A percentile compares a stretch with the other conserved stretches of the same genome.
Conservation (phyloP, 2,113 vertebrate species). For the Felis chaus region DNA sequence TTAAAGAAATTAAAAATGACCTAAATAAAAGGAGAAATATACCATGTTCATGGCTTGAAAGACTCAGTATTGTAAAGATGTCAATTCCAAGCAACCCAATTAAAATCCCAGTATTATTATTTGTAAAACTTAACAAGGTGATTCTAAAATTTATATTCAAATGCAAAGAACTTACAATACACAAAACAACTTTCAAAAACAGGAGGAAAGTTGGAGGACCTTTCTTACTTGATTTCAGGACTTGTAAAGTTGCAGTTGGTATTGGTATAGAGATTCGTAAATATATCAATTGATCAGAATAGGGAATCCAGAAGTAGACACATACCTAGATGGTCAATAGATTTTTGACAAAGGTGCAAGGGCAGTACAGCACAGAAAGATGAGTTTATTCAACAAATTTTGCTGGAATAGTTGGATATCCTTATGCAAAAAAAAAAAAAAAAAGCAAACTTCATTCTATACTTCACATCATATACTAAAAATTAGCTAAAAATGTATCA, state of each 20-base stretch:
- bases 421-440: not conserved
- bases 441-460: not conserved
- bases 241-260: not conserved
- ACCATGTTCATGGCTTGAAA: too few species aligned
- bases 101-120: not conserved
- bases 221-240: not conserved
- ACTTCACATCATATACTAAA: not conserved
- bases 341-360: not conserved
- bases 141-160: not conserved
- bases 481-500: not conserved
- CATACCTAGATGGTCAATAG: not conserved
- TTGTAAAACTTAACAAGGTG: not conserved
- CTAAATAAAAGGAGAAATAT: too few species aligned
- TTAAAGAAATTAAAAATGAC: not conserved
- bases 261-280: not conserved
- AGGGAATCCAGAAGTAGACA: not conserved
- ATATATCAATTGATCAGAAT: not conserved
- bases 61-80: too few species aligned
- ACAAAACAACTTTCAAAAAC: not conserved
- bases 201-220: not conserved
- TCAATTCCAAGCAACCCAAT: not conserved
- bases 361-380: not conserved
- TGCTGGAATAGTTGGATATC: not conserved
- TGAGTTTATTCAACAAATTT: not conserved
- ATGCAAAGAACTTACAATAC: not conserved